A percentile compares a stretch with the other conserved stretches of the same genome.
These are phyloP conservation scores for Leistus spinibarbis DNA, from an alignment of 2,888 invertebrate species.

Conservation along the genomic window DNA sequence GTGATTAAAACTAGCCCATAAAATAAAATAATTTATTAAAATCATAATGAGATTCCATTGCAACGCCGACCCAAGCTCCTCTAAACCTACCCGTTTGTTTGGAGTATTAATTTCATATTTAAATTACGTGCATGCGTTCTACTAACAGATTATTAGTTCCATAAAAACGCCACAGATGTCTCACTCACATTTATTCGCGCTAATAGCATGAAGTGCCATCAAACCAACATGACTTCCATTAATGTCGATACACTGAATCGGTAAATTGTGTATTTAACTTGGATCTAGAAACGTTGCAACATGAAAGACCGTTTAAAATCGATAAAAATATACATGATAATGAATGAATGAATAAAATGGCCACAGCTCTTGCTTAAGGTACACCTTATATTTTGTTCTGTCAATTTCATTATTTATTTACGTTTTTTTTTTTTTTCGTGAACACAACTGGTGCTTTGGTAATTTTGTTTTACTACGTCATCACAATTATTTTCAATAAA, in stretches of 20 bases:
- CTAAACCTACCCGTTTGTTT: background rate
- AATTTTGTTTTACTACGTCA: constrained; percentile 47
- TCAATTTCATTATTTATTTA: constrained; percentile 42
- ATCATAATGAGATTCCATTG: background rate
- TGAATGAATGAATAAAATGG: constrained; percentile 40
- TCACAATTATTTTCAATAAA: constrained; percentile 42
- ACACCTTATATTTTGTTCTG: constrained; percentile 37
- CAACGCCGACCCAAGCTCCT: background rate
- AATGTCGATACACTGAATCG: too few species aligned
- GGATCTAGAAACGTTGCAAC: background rate
- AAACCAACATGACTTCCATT: too few species aligned
- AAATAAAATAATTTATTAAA: background rate
- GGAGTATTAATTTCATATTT: too few species aligned
- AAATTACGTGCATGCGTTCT: too few species aligned
- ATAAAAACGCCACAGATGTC: too few species aligned
- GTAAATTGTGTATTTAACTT: background rate
- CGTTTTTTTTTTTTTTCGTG: constrained; percentile 43
- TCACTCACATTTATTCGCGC: too few species aligned
- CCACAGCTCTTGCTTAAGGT: constrained; percentile 43
- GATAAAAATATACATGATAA: constrained; percentile 42
- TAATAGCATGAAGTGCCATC: too few species aligned
- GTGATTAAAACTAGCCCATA: background rate
- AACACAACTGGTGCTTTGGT: constrained; percentile 59
- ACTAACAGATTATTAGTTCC: too few species aligned
- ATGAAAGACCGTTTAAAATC: constrained; percentile 40